phyloP scores from a whole-genome alignment of 2,113 vertebrate genomes.

The Pao palembangensis region DNA sequence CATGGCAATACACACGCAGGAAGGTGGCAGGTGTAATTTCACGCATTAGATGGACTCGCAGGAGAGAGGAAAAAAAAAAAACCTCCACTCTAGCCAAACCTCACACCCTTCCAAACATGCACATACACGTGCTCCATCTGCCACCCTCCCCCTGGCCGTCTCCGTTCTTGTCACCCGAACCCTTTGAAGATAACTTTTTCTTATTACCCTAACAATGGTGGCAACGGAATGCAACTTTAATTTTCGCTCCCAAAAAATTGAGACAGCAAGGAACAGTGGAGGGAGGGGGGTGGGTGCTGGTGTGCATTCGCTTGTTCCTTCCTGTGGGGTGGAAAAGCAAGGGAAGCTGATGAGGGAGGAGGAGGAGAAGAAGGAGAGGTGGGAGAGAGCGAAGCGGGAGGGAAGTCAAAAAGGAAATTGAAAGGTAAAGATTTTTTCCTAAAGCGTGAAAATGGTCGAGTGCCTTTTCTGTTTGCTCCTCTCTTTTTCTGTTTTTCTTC shows the following conservation, averaged over 20 bases:
- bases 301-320: slow-evolving; percentile 46
- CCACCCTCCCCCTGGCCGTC: slow-evolving; percentile 58
- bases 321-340: slow-evolving; percentile 46
- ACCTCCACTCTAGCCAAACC: slow-evolving; percentile 29
- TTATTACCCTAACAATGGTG: slow-evolving; percentile 78
- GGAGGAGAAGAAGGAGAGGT: slow-evolving; percentile 23
- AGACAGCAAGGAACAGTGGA: slow-evolving; percentile 51
- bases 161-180: slow-evolving; percentile 52
- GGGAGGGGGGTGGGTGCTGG: slow-evolving; percentile 16
- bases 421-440: slow-evolving; percentile 54
- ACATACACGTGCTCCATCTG: slow-evolving; percentile 33
- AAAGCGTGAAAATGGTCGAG: slow-evolving; percentile 45
- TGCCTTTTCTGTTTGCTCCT: slow-evolving; percentile 26
- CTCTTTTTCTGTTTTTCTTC: slow-evolving; percentile 8
- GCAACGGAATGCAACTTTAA: slow-evolving; percentile 73
- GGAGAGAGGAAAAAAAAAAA: slow-evolving; percentile 40
- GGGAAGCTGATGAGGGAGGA: slow-evolving; percentile 15
- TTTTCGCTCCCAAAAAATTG: slow-evolving; percentile 60
- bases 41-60: slow-evolving; percentile 70
- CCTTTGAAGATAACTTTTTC: slow-evolving; percentile 84
- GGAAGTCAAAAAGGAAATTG: slow-evolving; percentile 53
- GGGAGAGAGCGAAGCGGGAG: slow-evolving; percentile 26
- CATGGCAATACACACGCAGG: slow-evolving; percentile 29
- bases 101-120: slow-evolving; percentile 28
- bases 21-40: slow-evolving; percentile 82